phyloP scores from a whole-genome alignment of 1,140 invertebrate genomes.

The Phocides pigmalion region DNA sequence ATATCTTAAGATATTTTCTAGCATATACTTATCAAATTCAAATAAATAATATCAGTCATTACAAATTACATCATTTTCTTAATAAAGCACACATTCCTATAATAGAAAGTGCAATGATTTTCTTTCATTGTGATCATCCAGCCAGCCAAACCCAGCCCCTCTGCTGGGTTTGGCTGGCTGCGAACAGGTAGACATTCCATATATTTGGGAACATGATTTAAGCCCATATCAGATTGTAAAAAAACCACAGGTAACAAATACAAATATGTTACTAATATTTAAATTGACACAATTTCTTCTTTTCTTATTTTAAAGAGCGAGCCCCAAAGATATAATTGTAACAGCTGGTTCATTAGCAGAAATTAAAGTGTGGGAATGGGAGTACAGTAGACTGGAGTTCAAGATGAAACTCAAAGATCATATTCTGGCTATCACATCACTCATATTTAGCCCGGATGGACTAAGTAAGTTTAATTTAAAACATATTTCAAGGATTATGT shows the following conservation, averaged over 20 bases:
- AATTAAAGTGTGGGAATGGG: slow-evolving; percentile 86
- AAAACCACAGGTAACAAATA: background rate
- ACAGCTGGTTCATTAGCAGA: slow-evolving; percentile 23
- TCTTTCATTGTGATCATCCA: no score
- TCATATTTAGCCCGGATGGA: slow-evolving; percentile 94
- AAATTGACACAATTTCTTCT: background rate
- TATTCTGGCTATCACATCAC: slow-evolving; percentile 95
- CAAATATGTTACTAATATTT: background rate
- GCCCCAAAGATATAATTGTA: slow-evolving; percentile 23
- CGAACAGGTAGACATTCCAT: no score
- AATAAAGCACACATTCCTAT: no score
- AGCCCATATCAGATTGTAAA: no score
- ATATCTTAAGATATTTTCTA: no score
- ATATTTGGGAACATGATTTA: no score
- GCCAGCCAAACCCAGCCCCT: no score
- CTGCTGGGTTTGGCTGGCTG: no score
- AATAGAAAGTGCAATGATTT: no score
- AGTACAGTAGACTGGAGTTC: slow-evolving; percentile 90
- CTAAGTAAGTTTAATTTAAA: slow-evolving; percentile 86
- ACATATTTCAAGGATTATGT: background rate
- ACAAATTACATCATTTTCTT: no score
- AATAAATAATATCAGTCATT: no score
- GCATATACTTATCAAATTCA: no score
- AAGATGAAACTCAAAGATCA: slow-evolving; percentile 94
- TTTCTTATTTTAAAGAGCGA: slow-evolving; percentile 5